Percentiles rank a stretch among this genome's conserved stretches.
These are phyloP conservation scores for Bucco capensis DNA, from an alignment of 2,113 vertebrate genomes.

Conservation along the genomic window DNA sequence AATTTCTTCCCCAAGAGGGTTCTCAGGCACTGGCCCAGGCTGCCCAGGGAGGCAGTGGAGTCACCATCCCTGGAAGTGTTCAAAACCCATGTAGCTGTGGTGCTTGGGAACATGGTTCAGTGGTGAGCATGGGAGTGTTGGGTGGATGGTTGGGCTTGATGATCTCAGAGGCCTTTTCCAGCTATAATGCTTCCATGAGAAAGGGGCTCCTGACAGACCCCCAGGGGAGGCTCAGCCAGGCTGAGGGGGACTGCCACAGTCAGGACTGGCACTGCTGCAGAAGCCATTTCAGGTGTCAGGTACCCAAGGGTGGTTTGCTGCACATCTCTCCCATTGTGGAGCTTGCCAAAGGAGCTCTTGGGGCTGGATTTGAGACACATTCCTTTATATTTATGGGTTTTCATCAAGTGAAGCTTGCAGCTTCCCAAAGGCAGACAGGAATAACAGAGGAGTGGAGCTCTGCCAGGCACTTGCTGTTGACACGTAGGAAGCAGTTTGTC, in stretches of 20 bases:
- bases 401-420: rapidly evolving
- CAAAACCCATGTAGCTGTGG: no score
- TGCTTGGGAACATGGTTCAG: no score
- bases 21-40: no score
- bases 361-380: background rate
- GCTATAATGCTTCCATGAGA: no score
- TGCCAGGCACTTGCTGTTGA: background rate
- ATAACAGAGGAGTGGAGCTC: background rate
- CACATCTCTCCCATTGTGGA: rapidly evolving
- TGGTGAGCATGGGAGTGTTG: no score
- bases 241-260: rapidly evolving
- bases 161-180: no score
- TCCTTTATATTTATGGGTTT: background rate
- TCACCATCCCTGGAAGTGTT: no score
- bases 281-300: background rate
- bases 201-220: background rate
- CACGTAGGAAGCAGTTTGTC: background rate
- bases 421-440: rapidly evolving
- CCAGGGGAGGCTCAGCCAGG: rapidly evolving
- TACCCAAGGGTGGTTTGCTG: background rate
- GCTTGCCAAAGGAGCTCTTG: background rate
- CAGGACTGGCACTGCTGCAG: background rate
- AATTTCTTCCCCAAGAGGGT: no score
- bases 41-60: no score
- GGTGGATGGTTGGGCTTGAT: no score